These are phyloP conservation scores for Epinotia demarniana DNA, from an alignment of 2,888 invertebrate genomes.

Conservation along the genomic window DNA sequence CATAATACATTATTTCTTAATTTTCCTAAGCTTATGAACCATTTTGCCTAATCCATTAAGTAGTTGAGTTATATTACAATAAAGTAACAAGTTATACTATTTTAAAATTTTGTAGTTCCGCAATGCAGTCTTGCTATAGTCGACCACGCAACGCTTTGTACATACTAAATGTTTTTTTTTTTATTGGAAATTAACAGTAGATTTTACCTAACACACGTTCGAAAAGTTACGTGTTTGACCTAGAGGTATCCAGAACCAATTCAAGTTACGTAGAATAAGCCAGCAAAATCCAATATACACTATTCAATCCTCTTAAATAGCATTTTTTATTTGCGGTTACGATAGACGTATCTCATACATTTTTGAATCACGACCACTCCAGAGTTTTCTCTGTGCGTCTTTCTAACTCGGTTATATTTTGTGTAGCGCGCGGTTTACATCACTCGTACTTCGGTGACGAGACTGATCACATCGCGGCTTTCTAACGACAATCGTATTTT, in stretches of 20 bases:
- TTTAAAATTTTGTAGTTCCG: no score
- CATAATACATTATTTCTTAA: no score
- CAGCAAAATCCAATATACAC: not conserved
- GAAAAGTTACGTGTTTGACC: no score
- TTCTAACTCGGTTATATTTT: constrained; percentile 75
- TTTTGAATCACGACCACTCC: constrained; percentile 54
- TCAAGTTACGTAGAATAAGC: not conserved
- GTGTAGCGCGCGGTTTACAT: constrained; percentile 73
- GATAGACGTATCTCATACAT: not conserved
- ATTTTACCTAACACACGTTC: no score
- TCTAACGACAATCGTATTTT: constrained; percentile 59
- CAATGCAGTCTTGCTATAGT: not conserved
- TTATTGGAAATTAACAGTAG: no score
- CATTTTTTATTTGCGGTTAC: not conserved
- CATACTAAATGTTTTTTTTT: no score
- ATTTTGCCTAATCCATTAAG: not conserved
- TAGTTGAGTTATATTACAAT: not conserved
- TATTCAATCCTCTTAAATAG: not conserved
- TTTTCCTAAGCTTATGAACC: not conserved
- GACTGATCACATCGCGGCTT: constrained; percentile 69
- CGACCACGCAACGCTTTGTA: no score
- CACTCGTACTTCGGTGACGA: constrained; percentile 72
- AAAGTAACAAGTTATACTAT: not conserved
- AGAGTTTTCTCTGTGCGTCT: constrained; percentile 60
- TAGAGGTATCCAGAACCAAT: not conserved